Percentiles rank a stretch among this genome's conserved stretches.
phyloP scores from a whole-genome alignment of 2,888 invertebrate genomes.

The Boloria euphrosyne region DNA sequence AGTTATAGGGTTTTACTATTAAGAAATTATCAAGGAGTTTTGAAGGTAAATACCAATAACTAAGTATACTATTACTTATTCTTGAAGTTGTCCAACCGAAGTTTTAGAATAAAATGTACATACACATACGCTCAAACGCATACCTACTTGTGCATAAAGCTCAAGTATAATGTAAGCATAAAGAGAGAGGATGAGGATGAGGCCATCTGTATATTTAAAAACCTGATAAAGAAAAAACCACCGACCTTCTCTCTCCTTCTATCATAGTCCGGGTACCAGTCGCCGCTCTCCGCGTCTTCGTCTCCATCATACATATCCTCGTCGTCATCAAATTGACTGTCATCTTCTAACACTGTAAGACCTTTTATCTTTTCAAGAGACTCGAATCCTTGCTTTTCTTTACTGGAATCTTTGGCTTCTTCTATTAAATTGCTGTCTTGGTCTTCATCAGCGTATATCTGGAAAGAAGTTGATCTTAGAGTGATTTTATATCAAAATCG shows the following conservation, averaged over 20 bases:
- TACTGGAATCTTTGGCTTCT: slow-evolving; percentile 40
- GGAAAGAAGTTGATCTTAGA: slow-evolving; percentile 36
- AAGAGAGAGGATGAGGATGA: neutral
- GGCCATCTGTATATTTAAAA: neutral
- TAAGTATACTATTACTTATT: too few relatives aligned
- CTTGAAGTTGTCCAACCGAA: too few relatives aligned
- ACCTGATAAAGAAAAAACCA: neutral
- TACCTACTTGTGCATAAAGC: too few relatives aligned
- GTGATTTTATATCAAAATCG: neutral
- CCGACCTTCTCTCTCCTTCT: slow-evolving; percentile 60
- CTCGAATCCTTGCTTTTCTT: slow-evolving; percentile 50
- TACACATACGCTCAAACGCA: too few relatives aligned
- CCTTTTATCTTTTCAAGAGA: slow-evolving; percentile 66
- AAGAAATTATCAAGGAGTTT: too few relatives aligned
- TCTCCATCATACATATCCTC: slow-evolving; percentile 61
- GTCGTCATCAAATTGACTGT: slow-evolving; percentile 59
- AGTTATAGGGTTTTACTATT: too few relatives aligned
- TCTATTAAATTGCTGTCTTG: slow-evolving; percentile 51
- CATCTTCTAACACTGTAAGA: slow-evolving; percentile 69
- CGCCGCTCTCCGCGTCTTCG: slow-evolving; percentile 67
- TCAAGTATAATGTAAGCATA: too few relatives aligned
- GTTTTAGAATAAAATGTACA: too few relatives aligned
- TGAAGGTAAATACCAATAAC: too few relatives aligned
- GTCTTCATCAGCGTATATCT: slow-evolving; percentile 74
- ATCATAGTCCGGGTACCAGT: slow-evolving; percentile 71